Percentiles rank a stretch among this genome's conserved stretches.
These are phyloP conservation scores for Pseudobourletiella spinata DNA, from an alignment of 1,140 invertebrate genomes.

Conservation along the genomic window DNA sequence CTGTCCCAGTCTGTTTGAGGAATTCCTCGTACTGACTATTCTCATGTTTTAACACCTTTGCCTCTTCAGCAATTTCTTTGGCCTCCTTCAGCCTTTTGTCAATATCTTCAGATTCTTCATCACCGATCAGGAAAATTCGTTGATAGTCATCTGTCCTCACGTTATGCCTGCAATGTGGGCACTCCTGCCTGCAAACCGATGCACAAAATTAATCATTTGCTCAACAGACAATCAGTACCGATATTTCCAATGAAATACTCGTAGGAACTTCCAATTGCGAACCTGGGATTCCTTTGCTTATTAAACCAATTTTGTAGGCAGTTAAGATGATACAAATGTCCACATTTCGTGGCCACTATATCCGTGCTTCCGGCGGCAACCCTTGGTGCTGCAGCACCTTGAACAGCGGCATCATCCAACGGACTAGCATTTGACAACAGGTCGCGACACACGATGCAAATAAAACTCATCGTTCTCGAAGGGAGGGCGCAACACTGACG, in stretches of 20 bases:
- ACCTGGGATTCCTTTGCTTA: neutral
- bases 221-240: neutral
- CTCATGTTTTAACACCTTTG: neutral
- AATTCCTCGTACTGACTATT: neutral
- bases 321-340: slow-evolving; percentile 21
- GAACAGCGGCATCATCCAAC: slow-evolving; percentile 6
- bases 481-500: too few species aligned
- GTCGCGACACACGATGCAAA: slow-evolving; percentile 9
- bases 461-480: slow-evolving; percentile 17
- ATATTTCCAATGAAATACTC: neutral
- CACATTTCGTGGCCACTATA: slow-evolving; percentile 21
- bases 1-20: neutral
- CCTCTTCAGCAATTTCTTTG: neutral
- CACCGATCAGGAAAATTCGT: slow-evolving; percentile 29
- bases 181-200: slow-evolving; percentile 16
- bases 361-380: neutral
- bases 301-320: slow-evolving; percentile 18
- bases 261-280: neutral
- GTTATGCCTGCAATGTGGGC: slow-evolving; percentile 25
- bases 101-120: slow-evolving; percentile 33
- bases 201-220: neutral
- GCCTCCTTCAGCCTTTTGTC: neutral
- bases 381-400: neutral
- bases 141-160: slow-evolving; percentile 22
- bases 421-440: slow-evolving; percentile 4